Evolutionary conservation across 2,797 vertebrate species (phyloP).

Genomic region (Siniperca undulata): DNA sequence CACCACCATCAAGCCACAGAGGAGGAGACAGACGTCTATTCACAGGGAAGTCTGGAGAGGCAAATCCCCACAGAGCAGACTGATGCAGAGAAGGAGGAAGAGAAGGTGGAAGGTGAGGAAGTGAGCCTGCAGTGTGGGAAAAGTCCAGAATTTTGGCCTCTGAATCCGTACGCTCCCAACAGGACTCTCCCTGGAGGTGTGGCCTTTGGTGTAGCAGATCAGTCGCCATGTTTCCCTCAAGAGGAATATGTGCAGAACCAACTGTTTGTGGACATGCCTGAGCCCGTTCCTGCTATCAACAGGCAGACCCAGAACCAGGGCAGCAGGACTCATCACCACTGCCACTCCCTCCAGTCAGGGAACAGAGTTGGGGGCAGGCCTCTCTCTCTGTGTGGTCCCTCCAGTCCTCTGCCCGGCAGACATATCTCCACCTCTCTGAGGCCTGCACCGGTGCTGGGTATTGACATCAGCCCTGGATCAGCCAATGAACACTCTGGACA

Average conservation of each 20-base stretch:
- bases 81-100: constrained; percentile 71
- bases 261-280: constrained; percentile 84
- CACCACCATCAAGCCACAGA: constrained; percentile 75
- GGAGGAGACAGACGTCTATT: constrained; percentile 72
- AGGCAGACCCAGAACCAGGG: constrained; percentile 89
- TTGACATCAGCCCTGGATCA: constrained; percentile 78
- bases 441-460: constrained; percentile 73
- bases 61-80: constrained; percentile 70
- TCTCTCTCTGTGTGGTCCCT: constrained; percentile 87
- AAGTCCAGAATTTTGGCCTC: constrained; percentile 82
- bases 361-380: constrained; percentile 81
- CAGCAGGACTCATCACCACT: constrained; percentile 92
- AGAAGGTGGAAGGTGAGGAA: constrained; percentile 81
- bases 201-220: constrained; percentile 70
- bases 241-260: constrained; percentile 82
- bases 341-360: constrained; percentile 88
- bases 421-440: constrained; percentile 81
- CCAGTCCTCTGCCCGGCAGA: constrained; percentile 88
- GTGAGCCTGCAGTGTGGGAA: constrained; percentile 71
- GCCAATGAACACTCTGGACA: constrained; percentile 68
- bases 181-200: constrained; percentile 88
- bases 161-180: constrained; percentile 82
- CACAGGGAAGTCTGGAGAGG: constrained; percentile 79
- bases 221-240: constrained; percentile 68
- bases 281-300: constrained; percentile 81